Percentiles rank a stretch among this genome's conserved stretches.
Conservation (phyloP, 2,113 vertebrate genomes). For the Irena cyanogastra region DNA sequence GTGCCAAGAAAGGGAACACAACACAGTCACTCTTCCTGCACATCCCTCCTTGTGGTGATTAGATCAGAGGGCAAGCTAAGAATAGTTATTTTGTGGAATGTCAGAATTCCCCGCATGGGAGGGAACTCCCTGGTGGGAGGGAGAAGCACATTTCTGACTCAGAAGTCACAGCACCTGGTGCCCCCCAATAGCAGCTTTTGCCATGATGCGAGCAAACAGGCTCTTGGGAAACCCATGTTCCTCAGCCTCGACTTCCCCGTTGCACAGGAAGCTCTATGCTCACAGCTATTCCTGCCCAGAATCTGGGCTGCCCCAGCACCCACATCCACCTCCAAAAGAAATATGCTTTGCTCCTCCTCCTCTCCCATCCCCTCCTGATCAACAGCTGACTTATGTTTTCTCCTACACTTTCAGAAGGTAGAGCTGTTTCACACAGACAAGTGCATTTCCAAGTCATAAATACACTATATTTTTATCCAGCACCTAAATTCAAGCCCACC, state of each 20-base stretch:
- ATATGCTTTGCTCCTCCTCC: accelerated
- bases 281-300: background rate
- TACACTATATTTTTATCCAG: background rate
- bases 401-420: background rate
- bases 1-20: background rate
- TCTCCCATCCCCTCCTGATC: background rate
- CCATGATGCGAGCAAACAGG: background rate
- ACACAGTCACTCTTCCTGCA: background rate
- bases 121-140: accelerated
- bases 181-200: background rate
- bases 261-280: accelerated
- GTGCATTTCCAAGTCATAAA: background rate
- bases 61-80: background rate
- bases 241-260: background rate
- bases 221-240: background rate
- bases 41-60: background rate
- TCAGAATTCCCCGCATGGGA: background rate
- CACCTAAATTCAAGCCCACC: background rate
- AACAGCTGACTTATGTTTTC: background rate
- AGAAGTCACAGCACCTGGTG: background rate
- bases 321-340: background rate
- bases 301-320: accelerated
- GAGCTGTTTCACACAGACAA: background rate
- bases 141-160: background rate
- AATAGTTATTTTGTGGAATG: background rate